Evolutionary conservation across 2,113 vertebrate genomes (phyloP).

Genomic region (human (Homo sapiens)): GRCh38 chr3:52116501-52117000

Average conservation of each 20-base stretch:
- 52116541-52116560: neutral
- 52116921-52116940: too few relatives aligned
- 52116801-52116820: too few relatives aligned
- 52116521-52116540: neutral
- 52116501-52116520: neutral
- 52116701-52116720: neutral
- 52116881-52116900: too few relatives aligned
- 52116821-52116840: too few relatives aligned
- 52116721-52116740: neutral
- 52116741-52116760: conserved; percentile 45
- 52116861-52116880: too few relatives aligned
- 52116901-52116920: too few relatives aligned
- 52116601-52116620: neutral
- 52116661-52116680: neutral
- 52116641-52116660: neutral
- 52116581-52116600: neutral
- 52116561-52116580: neutral
- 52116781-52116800: too few relatives aligned
- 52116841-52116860: too few relatives aligned
- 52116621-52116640: neutral
- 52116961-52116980: too few relatives aligned
- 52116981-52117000: too few relatives aligned
- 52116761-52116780: neutral
- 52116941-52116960: too few relatives aligned
- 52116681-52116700: neutral